Base-by-base conservation (phyloP, 2,797 vertebrate species). In the Dromococcyx pavoninus region DNA sequence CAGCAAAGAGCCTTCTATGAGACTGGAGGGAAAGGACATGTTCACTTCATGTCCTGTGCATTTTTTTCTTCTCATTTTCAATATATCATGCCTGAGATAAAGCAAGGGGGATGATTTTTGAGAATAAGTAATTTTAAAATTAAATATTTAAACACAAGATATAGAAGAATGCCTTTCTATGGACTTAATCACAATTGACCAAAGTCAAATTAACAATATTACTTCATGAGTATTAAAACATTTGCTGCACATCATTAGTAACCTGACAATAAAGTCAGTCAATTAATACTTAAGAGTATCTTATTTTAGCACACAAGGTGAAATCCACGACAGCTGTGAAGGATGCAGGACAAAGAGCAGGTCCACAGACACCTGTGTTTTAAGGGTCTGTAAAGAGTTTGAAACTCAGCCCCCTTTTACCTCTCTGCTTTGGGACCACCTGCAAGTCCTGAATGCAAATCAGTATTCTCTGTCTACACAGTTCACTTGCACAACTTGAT, bases 381-480 rank as follows among this genome's bases (percentile, higher is more conserved):
- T 44, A n/a, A 61, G 43, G 43, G 28, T 6, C 9, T 2, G 51
- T 17, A 28, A 70, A 27, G 2, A 44, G 10, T 27, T 37, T 18
- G 15, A n/a, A 60, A 60, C 8, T 24, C 3, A 25, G 5, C 48
- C 37, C 44, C n/a, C 48, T 66, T 32, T 30, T 12, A 17, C 46
- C 17, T 27, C 41, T 43, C 43, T 64, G 23, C 35, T 75, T 46
- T 32, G 54, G 58, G 24, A 66, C 7, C 23, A 28, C 14, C 32
- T 1, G 0, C 39, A 60, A 16, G 39, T 62, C 43, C 48, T 18
- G 41, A 72, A 33, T 46, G 0, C 13, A 57, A 11, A 32, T 2
- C 11, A 25, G 25, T 35, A 43, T 50, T 30, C 48, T 58, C 43
- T 35, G 11, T 22, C 44, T 46, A 16, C 18, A 18, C 0, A 2